These are phyloP conservation scores for Raphicerus campestris DNA, from an alignment of 2,113 vertebrate genomes.

Conservation along the genomic window DNA sequence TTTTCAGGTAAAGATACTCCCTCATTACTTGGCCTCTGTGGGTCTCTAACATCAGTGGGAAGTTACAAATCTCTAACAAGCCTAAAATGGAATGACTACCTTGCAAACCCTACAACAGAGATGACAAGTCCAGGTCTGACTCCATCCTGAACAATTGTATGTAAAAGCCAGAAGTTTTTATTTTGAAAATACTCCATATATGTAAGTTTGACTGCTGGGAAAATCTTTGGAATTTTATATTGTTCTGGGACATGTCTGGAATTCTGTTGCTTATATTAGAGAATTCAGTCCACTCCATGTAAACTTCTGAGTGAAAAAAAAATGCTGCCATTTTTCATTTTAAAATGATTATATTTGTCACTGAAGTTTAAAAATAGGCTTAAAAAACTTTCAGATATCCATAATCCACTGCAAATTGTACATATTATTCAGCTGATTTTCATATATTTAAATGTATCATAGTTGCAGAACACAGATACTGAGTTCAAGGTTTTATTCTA, in stretches of 20 bases:
- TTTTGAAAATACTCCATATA: conserved; percentile 70
- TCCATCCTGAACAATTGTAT: conserved; percentile 83
- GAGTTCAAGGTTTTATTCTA: conserved; percentile 33
- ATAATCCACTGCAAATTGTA: conserved; percentile 33
- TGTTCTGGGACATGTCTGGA: conserved; percentile 33
- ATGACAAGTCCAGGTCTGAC: conserved; percentile 92
- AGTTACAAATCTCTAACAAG: conserved; percentile 98
- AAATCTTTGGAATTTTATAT: conserved; percentile 67
- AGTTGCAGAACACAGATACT: background rate
- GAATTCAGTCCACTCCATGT: conserved; percentile 14
- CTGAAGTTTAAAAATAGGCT: conserved; percentile 47
- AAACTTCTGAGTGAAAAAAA: conserved; percentile 17
- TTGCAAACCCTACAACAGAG: conserved; percentile 93
- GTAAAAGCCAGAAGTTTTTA: conserved; percentile 50
- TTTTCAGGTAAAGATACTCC: conserved; percentile 92
- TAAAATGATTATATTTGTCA: conserved; percentile 36
- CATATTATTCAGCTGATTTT: conserved; percentile 54
- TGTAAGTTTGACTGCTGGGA: conserved; percentile 65
- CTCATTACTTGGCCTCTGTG: conserved; percentile 92
- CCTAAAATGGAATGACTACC: conserved; percentile 94
- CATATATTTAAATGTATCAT: conserved; percentile 42
- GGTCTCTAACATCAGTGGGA: conserved; percentile 93
- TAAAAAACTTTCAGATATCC: conserved; percentile 24
- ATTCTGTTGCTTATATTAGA: background rate
- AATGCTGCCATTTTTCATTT: conserved; percentile 47